Evolutionary conservation across 1,140 invertebrate genomes (phyloP).

Genomic region (Gryllus bimaculatus): DNA sequence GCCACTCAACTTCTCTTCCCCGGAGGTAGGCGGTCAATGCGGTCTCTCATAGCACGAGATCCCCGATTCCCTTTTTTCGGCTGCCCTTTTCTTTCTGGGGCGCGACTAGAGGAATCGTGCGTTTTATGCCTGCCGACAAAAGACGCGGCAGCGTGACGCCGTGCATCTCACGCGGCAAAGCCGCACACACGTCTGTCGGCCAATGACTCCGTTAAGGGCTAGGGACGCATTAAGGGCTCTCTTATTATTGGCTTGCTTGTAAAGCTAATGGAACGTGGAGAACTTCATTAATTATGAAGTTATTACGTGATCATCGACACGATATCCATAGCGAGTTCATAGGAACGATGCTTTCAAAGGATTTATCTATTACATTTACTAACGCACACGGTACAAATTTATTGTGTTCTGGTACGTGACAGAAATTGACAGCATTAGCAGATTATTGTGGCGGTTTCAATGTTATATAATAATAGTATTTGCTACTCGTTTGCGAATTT

Average conservation of each 20-base stretch:
- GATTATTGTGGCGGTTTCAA: too few species aligned
- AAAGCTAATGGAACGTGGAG: not conserved
- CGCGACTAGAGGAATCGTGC: too few species aligned
- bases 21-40: not conserved
- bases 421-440: too few species aligned
- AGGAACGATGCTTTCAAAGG: not conserved
- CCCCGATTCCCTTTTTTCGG: too few species aligned
- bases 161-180: not conserved
- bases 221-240: not conserved
- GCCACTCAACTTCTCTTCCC: too few species aligned
- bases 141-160: not conserved
- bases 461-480: too few species aligned
- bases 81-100: too few species aligned
- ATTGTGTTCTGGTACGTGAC: too few species aligned
- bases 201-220: not conserved
- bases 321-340: not conserved
- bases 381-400: not conserved
- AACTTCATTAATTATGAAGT: not conserved
- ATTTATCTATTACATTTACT: not conserved
- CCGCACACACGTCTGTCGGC: not conserved
- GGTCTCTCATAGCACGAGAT: not conserved
- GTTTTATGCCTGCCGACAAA: not conserved
- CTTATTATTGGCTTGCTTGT: not conserved
- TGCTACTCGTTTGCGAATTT: too few species aligned
- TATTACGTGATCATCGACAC: not conserved